Base-by-base conservation (phyloP, 2,113 vertebrate genomes). In the Sclerurus mexicanus region DNA sequence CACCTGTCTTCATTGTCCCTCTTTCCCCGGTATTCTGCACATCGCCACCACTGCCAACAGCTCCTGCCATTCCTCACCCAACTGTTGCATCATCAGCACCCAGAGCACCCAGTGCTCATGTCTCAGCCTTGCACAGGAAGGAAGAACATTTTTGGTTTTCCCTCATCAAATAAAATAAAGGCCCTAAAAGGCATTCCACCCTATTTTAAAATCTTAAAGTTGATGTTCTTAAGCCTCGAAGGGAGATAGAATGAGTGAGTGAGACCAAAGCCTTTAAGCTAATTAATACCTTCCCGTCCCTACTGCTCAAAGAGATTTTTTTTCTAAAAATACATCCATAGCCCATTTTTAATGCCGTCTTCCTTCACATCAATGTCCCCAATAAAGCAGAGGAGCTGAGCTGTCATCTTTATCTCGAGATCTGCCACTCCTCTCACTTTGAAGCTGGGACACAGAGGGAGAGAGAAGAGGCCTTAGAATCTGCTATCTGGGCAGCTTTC, bases 191-290 rank as follows among this genome's bases (percentile, higher is more conserved):
- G 73, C 56, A 25, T 92, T 80, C 81, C 96, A 91, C 80, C 92
- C 96, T 97, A 92, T 95, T 97, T 96, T 94, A 94, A 96, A 75
- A 94, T 55, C 82, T 90, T 93, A 25, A 89, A 97, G 67, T 95
- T 87, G 90, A 96, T 96, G 93, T 95, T 94, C 94, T 90, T 97
- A 97, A 91, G 75, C 56, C 52, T 96, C 0, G 5, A 68, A 95
- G 63, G 69, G 63, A 97, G 94, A 95, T 24, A 56, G 71, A 95
- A 69, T 80, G 68, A 94, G 46, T 73, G 90, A 97, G 81, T 1
- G 17, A 95, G 63, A 87, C 92, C 90, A 96, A 97, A 97, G 96
- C 85, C 85, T 95, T 96, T 97, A 94, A 97, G 94, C 92, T 97
- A 97, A 97, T 97, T 96, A 96, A 96, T 96, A 95, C 78, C 49